A percentile compares a stretch with the other conserved stretches of the same genome.
Evolutionary conservation across 2,797 vertebrate species (phyloP).

Genomic region (Alectoris magna): DNA sequence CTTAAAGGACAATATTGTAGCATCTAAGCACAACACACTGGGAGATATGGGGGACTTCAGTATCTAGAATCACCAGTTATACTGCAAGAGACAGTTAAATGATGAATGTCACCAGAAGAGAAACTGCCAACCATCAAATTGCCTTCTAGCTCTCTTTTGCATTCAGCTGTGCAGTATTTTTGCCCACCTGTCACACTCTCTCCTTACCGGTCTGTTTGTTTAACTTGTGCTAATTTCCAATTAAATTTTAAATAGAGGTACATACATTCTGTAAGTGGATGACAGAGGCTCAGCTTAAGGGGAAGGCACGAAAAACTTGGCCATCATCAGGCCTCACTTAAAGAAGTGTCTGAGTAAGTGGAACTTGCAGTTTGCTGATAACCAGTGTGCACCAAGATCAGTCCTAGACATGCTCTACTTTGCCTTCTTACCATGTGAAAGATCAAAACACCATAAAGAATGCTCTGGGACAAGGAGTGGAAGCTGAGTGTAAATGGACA

Average conservation of each 20-base stretch:
- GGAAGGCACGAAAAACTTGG: neutral
- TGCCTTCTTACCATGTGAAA: neutral
- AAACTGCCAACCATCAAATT: neutral
- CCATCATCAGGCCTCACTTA: neutral
- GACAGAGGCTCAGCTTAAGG: neutral
- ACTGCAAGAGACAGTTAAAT: neutral
- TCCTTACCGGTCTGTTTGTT: neutral
- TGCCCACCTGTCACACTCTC: neutral
- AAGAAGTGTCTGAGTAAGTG: neutral
- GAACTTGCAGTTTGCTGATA: neutral
- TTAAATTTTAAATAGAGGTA: neutral
- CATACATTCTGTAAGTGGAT: neutral
- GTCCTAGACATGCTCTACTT: neutral
- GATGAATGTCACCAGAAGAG: neutral
- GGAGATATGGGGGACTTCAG: neutral
- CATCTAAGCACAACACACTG: neutral
- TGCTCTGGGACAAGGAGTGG: fast-evolving
- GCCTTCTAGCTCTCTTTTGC: neutral
- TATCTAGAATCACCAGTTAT: neutral
- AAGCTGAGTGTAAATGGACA: neutral
- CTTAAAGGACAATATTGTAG: neutral
- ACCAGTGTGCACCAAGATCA: neutral
- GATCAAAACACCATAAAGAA: neutral
- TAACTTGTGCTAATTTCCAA: neutral
- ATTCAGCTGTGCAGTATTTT: neutral